phyloP scores from a whole-genome alignment of 2,888 invertebrate species.

The Stenodera caucasica region DNA sequence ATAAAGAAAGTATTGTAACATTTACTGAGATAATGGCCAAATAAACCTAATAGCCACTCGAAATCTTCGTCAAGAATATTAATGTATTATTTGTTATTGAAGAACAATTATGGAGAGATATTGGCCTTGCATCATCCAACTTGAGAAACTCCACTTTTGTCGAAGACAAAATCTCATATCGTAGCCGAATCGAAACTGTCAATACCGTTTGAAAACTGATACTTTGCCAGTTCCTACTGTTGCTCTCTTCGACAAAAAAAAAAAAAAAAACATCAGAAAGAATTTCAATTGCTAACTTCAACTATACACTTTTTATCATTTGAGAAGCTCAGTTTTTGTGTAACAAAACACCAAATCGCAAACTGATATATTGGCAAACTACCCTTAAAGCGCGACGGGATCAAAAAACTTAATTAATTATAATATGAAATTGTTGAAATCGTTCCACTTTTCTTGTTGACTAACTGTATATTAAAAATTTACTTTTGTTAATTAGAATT shows the following conservation, averaged over 20 bases:
- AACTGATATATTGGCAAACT: not conserved
- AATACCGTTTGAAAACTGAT: not conserved
- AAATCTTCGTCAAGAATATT: conserved; percentile 16
- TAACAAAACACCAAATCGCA: conserved; percentile 4
- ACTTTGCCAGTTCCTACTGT: not conserved
- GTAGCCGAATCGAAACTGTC: not conserved
- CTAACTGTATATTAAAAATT: too few relatives aligned
- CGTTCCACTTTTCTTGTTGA: not conserved
- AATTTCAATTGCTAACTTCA: conserved; percentile 6
- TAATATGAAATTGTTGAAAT: not conserved
- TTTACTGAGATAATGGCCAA: conserved; percentile 49
- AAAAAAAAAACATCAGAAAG: conserved; percentile 1
- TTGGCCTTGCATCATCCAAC: not conserved
- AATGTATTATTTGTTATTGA: conserved; percentile 6
- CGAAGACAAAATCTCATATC: not conserved
- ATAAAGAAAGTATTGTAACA: conserved; percentile 41
- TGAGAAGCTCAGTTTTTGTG: not conserved
- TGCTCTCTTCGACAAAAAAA: too few relatives aligned
- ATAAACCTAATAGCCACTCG: conserved; percentile 45
- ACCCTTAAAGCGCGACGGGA: not conserved
- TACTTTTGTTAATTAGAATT: conserved; percentile 2
- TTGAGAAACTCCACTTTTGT: not conserved
- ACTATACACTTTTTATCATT: conserved; percentile 3
- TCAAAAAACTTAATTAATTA: not conserved
- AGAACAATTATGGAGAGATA: conserved; percentile 10